Evolutionary conservation across 2,888 invertebrate species (phyloP), one percentile per base, ranked within the genome.

Genomic region (Hydriomena furcata): DNA sequence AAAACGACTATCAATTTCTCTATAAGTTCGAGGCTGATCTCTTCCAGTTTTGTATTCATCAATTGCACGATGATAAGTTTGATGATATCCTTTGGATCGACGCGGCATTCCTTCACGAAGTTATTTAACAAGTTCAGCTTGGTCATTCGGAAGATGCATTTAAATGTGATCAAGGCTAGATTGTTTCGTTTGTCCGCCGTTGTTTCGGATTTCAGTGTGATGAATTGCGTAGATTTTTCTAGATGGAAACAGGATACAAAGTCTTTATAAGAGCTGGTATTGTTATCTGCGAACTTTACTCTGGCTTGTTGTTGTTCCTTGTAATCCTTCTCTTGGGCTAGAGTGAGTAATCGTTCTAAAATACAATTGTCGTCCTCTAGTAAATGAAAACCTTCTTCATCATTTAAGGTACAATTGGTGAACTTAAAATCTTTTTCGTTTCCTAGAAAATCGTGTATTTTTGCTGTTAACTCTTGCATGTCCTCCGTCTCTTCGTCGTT

Each of bases 31-130:
- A 89, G 68, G 55, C 76, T 76, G 66, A 91, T 68, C 67, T 86
- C 66, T 71, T 89, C 69, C 66, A 94, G 82, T 0, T 92, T 84
- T 74, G 93, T 92, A 60, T 94, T 92, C 61, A 95, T 91, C 93
- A 96, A 93, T 70, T 94, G 95, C 63, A 91, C 84, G 41, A 96
- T 90, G n/a, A 94, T 80, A 49, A 96, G 84, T 61, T 93, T 92
- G 58, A 97, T 91, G 20, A 97, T 85, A 70, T 94, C 94, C 64
- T 92, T 92, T 27, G 94, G 91, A 42, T 86, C 78, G 13, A 88
- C 68, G 31, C 73, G 72, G 62, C 86, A 82, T 32, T 67, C 65
- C 60, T 66, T 79, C 0, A 88, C 59, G 43, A 75, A 76, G 32
- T 61, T 50, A n/a, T 74, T 71, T 20, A 89, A 60, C 47, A 60